Evolutionary conservation across 2,797 vertebrate genomes (phyloP).

Genomic region (Chelidonichthys spinosus): DNA sequence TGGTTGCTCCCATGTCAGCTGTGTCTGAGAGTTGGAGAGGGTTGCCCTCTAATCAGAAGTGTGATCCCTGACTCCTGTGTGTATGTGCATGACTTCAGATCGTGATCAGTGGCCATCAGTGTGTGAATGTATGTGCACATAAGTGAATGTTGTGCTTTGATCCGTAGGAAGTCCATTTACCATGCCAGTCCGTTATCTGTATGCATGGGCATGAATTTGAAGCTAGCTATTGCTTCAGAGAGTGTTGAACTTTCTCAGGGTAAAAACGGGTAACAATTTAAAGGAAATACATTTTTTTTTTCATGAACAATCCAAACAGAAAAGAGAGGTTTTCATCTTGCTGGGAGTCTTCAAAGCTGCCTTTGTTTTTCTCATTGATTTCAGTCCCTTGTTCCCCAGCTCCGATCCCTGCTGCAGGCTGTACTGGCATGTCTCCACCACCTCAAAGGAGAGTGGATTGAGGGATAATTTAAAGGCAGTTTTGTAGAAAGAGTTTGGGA

Average conservation of each 20-base stretch:
- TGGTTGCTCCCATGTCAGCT: neutral
- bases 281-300: conserved; percentile 21
- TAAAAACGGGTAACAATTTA: conserved; percentile 28
- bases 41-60: no score
- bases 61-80: no score
- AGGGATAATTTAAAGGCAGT: conserved; percentile 69
- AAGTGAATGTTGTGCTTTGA: no score
- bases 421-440: conserved; percentile 44
- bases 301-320: conserved; percentile 25
- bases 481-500: conserved; percentile 62
- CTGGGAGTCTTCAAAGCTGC: conserved; percentile 51
- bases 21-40: neutral
- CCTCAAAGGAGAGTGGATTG: conserved; percentile 66
- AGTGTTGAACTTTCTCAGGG: conserved; percentile 12
- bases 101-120: no score
- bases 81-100: no score
- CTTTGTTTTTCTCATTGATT: conserved; percentile 66
- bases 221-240: neutral
- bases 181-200: neutral
- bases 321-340: conserved; percentile 18
- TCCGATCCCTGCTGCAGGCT: conserved; percentile 50
- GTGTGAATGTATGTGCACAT: no score
- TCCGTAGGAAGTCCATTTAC: no score
- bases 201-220: neutral
- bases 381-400: conserved; percentile 53